Evolutionary conservation across 1,140 invertebrate species (phyloP).

Genomic region (Drosophila suzukii): DNA sequence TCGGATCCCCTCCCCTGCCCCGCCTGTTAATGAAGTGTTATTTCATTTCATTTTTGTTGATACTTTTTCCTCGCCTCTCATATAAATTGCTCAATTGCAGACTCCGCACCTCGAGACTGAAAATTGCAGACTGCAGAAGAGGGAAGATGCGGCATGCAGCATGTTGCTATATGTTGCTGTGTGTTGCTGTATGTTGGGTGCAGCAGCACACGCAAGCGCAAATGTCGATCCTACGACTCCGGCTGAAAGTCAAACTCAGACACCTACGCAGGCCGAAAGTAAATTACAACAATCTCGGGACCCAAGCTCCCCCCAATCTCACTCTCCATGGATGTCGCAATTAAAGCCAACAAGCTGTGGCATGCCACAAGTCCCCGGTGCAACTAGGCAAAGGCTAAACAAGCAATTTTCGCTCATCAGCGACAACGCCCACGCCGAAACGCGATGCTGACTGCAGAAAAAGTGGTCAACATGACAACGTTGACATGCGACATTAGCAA

Average conservation of each 20-base stretch:
- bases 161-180: slow-evolving; percentile 3
- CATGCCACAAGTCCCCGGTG: slow-evolving; percentile 18
- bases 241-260: slow-evolving; percentile 14
- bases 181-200: slow-evolving; percentile 35
- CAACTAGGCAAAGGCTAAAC: slow-evolving; percentile 43
- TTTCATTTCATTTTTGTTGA: slow-evolving; percentile 59
- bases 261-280: slow-evolving; percentile 49
- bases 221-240: slow-evolving; percentile 33
- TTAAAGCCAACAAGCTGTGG: slow-evolving; percentile 66
- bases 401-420: slow-evolving; percentile 67
- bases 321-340: slow-evolving; percentile 44
- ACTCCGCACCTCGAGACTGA: slow-evolving; percentile 64
- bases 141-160: slow-evolving; percentile 25
- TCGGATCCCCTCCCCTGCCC: slow-evolving; percentile 1
- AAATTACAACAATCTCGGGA: slow-evolving; percentile 32
- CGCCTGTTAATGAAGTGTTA: slow-evolving; percentile 70
- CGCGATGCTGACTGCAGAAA: slow-evolving; percentile 40
- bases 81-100: slow-evolving; percentile 78
- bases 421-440: slow-evolving; percentile 57
- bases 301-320: slow-evolving; percentile 3
- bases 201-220: slow-evolving; percentile 40
- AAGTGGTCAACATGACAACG: slow-evolving; percentile 78
- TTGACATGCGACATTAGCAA: slow-evolving; percentile 80
- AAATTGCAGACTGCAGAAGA: slow-evolving; percentile 14
- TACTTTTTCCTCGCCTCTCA: slow-evolving; percentile 20